A percentile compares a stretch with the other conserved stretches of the same genome.
Conservation (phyloP, 2,888 invertebrate species). For the Dioctria rufipes region DNA sequence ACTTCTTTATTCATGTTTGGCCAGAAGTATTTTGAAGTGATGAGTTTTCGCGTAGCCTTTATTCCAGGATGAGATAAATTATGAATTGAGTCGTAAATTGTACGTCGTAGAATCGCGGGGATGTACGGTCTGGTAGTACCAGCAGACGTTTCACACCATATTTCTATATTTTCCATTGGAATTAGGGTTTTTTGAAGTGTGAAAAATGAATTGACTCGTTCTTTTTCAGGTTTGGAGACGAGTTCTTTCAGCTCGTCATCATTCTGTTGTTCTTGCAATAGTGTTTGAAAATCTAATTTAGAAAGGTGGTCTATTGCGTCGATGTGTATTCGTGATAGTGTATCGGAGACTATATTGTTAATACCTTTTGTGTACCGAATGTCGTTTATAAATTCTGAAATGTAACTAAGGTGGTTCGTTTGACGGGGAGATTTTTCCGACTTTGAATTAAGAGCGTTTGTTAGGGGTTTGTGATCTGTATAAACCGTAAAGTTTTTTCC, state of each 20-base stretch:
- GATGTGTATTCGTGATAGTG: neutral
- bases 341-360: conserved; percentile 34
- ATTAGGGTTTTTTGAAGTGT: neutral
- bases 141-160: conserved; percentile 25
- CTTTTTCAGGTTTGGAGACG: neutral
- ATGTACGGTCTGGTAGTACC: conserved; percentile 17
- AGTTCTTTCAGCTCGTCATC: neutral
- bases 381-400: conserved; percentile 17
- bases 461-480: conserved; percentile 51
- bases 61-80: conserved; percentile 29
- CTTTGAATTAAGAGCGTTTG: neutral
- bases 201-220: neutral
- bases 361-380: conserved; percentile 17
- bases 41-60: conserved; percentile 9
- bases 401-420: neutral
- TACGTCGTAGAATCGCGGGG: neutral
- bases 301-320: neutral
- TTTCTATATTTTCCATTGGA: neutral
- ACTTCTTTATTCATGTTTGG: too few species aligned
- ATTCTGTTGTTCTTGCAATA: neutral
- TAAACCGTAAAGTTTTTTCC: conserved; percentile 48
- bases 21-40: neutral
- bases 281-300: too few species aligned
- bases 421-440: conserved; percentile 23
- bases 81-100: neutral